Base-by-base conservation (phyloP, 2,113 vertebrate species). In the Potamarius usumacintae region DNA sequence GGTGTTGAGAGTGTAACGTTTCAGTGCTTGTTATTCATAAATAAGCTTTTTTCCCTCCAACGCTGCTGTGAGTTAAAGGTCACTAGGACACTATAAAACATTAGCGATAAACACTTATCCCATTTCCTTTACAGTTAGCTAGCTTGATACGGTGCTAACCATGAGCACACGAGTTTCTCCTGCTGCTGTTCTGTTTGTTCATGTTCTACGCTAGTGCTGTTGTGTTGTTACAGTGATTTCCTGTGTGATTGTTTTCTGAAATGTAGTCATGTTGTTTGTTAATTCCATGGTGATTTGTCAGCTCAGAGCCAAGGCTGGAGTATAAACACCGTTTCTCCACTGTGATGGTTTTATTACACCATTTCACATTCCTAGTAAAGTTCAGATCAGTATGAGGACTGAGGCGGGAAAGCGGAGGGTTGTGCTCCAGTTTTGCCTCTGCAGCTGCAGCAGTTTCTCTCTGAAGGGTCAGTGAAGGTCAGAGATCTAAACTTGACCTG, bases 1-100 rank as follows among this genome's bases (percentile, higher is more conserved):
- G 84, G 88, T 91, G 90, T 83, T 89, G 91, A 92, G 85, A 69
- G 91, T 15, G 60, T 89, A 89, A 90, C 89, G 88, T 90, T 93
- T 93, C 88, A 88, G 81, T 34, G 85, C 85, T 0, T 4, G 58
- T 74, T 85, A 1, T 89, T 89, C 60, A 88, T 90, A 90, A 93
- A 93, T 86, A 42, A 85, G 25, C 58, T 82, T 58, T 79, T 58
- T 11, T 58, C 2, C 27, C 10, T 22, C 20, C 8, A 34, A 58
- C 52, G 20, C 53, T 58, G 17, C 1, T 58, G 53, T 18, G 74
- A 77, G 34, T 20, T 20, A 4, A 18, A 48, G 74, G 48, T 77
- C 22, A 52, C 4, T 52, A 25, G 1, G 22, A n/a, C 15, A 20
- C 17, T 20, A 4, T 48, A 20, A 18, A 18, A 74, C 17, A 48